Percentiles rank a stretch among this genome's conserved stretches.
phyloP scores from a whole-genome alignment of 2,888 invertebrate genomes.

The Acanthosepion lycidas region DNA sequence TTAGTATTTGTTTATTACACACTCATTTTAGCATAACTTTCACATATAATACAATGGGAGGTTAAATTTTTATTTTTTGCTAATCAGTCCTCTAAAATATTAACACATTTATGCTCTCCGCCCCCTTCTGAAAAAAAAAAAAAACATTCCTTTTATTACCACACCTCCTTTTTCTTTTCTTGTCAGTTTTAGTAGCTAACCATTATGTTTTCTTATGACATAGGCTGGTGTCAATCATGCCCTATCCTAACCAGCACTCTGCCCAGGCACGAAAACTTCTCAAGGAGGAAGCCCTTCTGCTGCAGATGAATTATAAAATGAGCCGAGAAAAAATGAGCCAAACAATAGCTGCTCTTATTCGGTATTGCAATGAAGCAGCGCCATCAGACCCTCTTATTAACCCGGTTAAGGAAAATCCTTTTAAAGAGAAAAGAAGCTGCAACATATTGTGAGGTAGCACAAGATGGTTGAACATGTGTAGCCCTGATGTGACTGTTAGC shows the following conservation, averaged over 20 bases:
- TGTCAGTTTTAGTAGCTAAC: slow-evolving; percentile 12
- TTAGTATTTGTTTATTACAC: not conserved
- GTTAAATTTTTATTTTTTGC: not conserved
- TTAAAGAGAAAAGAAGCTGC: slow-evolving; percentile 71
- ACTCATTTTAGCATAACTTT: not conserved
- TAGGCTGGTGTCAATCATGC: slow-evolving; percentile 52
- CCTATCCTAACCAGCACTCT: slow-evolving; percentile 59
- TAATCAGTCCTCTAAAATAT: no score
- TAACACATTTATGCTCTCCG: no score
- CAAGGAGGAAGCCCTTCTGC: slow-evolving; percentile 61
- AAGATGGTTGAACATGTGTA: not conserved
- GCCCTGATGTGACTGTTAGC: not conserved
- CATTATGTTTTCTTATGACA: not conserved
- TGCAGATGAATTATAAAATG: slow-evolving; percentile 62
- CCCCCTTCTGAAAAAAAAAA: no score
- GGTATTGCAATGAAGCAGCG: slow-evolving; percentile 62
- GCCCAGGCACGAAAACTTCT: slow-evolving; percentile 63
- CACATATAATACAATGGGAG: not conserved
- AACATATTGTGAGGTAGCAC: slow-evolving; percentile 61
- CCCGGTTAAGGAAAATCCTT: slow-evolving; percentile 72
- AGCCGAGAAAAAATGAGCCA: slow-evolving; percentile 62
- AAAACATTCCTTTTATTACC: no score
- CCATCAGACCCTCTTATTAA: slow-evolving; percentile 66
- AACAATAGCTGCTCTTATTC: slow-evolving; percentile 64
- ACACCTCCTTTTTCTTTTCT: not conserved